Base-by-base conservation (phyloP, 2,888 invertebrate genomes). In the Sinodicranocentrus sp. region DNA sequence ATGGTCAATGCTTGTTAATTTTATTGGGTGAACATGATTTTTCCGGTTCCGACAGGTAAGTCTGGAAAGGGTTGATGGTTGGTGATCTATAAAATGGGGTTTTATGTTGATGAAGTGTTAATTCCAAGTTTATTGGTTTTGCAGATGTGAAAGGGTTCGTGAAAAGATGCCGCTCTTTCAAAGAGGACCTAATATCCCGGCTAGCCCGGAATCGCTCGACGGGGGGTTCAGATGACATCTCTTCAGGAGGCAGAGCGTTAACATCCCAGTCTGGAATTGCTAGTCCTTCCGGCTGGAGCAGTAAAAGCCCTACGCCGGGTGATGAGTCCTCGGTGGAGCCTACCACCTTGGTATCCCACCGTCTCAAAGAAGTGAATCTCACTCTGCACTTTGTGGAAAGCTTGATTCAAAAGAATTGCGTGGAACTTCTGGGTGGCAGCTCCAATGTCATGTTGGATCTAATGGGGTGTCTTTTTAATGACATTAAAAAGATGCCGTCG, bases 371-470 rank as follows among this genome's bases (percentile, higher is more conserved):
- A 75, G 86, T 87, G 43, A 73, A 88, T 70, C 83, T 89, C 61
- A 89, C 89, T 0, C 75, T 89, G 2, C 86, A 86, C 48, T 89
- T 89, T 82, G 89, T 89, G 44, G 89, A 89, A 71, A 89, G 89
- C 61, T 76, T 89, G 75, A 88, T 89, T 54, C 85, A 84, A 63
- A 89, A 89, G 76, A 89, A 88, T 77, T 89, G 89, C 57, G 85
- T 89, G 2, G 89, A 89, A 61, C 71, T 89, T 26, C 77, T 89
- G 25, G 89, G 89, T 19, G 88, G 88, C 25, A 87, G 86, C 25
- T 87, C 87, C 8, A 89, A 89, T 78, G 88, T 89, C 44, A 88
- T 89, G 89, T 67, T 89, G 43, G 89, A 89, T 59, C 52, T 89
- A 44, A 88, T 89, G 88, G 88, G 88, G n/a, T 84, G 85, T 85